Conservation (phyloP, 2,888 invertebrate genomes). For the Xestia c-nigrum region DNA sequence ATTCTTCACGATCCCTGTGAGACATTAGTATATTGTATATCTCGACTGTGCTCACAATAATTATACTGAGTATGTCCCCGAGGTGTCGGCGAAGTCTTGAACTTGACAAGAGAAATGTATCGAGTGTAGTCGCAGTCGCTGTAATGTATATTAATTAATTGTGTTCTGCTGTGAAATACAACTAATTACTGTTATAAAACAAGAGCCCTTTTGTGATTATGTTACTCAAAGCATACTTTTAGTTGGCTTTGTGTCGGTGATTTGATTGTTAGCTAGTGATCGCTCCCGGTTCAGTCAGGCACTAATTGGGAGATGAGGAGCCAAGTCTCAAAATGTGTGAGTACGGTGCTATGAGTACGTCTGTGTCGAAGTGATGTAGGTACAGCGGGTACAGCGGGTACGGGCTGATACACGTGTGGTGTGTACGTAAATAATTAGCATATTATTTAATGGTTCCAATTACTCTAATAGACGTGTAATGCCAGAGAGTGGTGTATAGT, state of each 20-base stretch:
- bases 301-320: not conserved
- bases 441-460: not conserved
- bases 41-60: not conserved
- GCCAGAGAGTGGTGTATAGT: not conserved
- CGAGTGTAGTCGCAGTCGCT: not conserved
- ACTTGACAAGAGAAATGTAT: slow-evolving; percentile 1
- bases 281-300: not conserved
- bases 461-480: not conserved
- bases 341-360: not conserved
- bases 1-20: not conserved
- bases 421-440: not conserved
- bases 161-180: not conserved
- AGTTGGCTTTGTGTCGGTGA: not conserved
- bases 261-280: slow-evolving; percentile 7
- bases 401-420: not conserved
- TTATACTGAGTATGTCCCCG: not conserved
- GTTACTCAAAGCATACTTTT: not conserved
- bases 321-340: not conserved
- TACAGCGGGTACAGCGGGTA: not conserved
- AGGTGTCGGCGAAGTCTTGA: not conserved
- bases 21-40: not conserved
- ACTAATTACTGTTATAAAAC: not conserved
- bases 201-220: not conserved
- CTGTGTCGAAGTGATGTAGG: not conserved
- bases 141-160: not conserved